These are phyloP conservation scores for Drosophila baimaii DNA, from an alignment of 1,140 invertebrate species.

Conservation along the genomic window DNA sequence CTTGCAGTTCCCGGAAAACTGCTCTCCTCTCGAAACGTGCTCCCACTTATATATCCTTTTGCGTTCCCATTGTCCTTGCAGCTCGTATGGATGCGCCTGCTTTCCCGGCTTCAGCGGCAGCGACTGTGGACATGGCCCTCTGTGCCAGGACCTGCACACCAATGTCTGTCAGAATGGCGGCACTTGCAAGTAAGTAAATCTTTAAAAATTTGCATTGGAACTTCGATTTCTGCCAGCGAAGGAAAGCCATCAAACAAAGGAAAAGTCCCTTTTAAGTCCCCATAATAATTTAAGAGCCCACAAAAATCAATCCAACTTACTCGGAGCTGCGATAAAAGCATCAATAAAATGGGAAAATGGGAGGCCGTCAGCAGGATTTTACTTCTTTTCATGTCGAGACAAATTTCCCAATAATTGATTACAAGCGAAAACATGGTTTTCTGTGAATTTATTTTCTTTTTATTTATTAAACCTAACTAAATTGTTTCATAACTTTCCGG, in stretches of 20 bases:
- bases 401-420: not conserved
- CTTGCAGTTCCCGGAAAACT: not conserved
- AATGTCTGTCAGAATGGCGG: conserved; percentile 90
- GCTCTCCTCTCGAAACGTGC: conserved; percentile 42
- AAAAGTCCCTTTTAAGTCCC: not conserved
- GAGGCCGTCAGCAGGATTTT: not conserved
- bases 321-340: not conserved
- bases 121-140: conserved; percentile 89
- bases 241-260: conserved; percentile 1
- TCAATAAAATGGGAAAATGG: conserved; percentile 6
- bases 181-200: conserved; percentile 89
- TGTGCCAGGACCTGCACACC: conserved; percentile 87
- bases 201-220: not conserved
- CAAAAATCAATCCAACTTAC: conserved; percentile 6
- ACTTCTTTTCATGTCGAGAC: too few species aligned
- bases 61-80: conserved; percentile 85
- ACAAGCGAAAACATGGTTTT: not conserved
- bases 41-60: conserved; percentile 27
- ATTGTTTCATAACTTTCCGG: not conserved
- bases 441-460: not conserved
- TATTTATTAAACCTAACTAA: conserved; percentile 1
- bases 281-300: conserved; percentile 10
- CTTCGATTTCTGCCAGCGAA: not conserved
- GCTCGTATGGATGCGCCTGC: conserved; percentile 89
- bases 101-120: conserved; percentile 89